Base-by-base conservation (phyloP, 2,797 vertebrate genomes). In the Hippocampus kuda region DNA sequence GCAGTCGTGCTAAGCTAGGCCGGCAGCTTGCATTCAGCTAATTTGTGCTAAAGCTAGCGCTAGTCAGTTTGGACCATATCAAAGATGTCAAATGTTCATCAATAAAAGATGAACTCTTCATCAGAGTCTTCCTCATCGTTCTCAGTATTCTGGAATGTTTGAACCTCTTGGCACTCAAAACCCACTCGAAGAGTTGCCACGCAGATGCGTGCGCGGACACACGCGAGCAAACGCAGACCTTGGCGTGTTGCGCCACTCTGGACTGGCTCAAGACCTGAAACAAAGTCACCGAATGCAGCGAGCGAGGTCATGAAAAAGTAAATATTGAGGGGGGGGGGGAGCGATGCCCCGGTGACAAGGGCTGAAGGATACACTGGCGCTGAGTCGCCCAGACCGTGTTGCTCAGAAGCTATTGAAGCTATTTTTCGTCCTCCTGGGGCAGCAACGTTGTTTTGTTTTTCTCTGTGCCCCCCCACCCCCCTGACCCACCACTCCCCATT, bases 171-270 rank as follows among this genome's bases (percentile, higher is more conserved):
- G 22, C 53, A 38, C 66, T 54, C 46, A 15, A 57, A 42, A 67
- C 30, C 15, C 46, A 34, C 65, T 62, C 44, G 20, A 26, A n/a
- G 24, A 57, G 15, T 66, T 49, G 16, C 30, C 72, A 69, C 68
- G 42, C 54, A 69, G 61, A 59, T 42, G 41, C 67, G 44, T 15
- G 56, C 66, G 42, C 66, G 34, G 34, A 76, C 56, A 74, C 69
- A 71, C 71, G 65, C 60, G 57, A 51, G 46, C 61, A 27, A 26
- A 42, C 5, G 38, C 44, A 65, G 44, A 51, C 16, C 0, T 11
- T n/a, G 6, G 24, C 12, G 46, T 30, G 51, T 67, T 38, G 20
- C 5, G 11, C 65, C 38, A 67, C 18, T 65, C 42, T 18, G 30
- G 13, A 49, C 24, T 18, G 4, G 5, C 26, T 26, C n/a, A 7